Evolutionary conservation across 2,888 invertebrate genomes (phyloP), one percentile per base, ranked within the genome.

Genomic region (Hartigia nigra): DNA sequence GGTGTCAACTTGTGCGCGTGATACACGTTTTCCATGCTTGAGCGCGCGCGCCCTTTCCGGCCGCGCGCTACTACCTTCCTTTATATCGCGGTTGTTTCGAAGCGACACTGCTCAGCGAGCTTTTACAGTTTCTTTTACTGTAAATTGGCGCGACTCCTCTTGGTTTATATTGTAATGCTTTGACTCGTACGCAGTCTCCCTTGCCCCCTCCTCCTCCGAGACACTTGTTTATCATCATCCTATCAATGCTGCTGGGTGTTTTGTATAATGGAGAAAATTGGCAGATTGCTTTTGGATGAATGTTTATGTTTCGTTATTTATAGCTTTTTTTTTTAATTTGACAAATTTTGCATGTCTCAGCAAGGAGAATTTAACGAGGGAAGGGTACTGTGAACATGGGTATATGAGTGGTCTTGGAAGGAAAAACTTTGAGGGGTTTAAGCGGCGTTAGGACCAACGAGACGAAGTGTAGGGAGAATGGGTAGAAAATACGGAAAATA

Each of bases 61-160:
- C 23, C 72, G 5, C 78, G 76, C 78, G 78, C 55, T 55, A 23
- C 55, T 23, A 55, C 23, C 23, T 80, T 84, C 82, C 81, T 84
- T 85, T 83, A 81, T 82, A 81, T 81, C 80, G 69, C 76, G 79
- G 70, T 80, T 79, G 77, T 78, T 83, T 81, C 76, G 82, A 81
- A 82, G 81, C 79, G 79, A 76, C 77, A 72, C 31, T 77, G 76
- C 76, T 55, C 72, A 32, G 23, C 37, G 36, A 70, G 80, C 72
- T 83, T 84, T 84, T 82, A 84, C 82, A 79, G 79, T 82, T 86
- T 82, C 82, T 85, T 87, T 87, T 86, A 87, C 85, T 85, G 87
- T 87, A 85, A 86, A 87, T 87, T 86, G 87, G 82, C 76, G 75
- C 77, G 78, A 80, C 81, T 80, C 82, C 79, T 79, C 74, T 77